phyloP scores from a whole-genome alignment of 1,140 invertebrate species.

The Ceratitis capitata region DNA sequence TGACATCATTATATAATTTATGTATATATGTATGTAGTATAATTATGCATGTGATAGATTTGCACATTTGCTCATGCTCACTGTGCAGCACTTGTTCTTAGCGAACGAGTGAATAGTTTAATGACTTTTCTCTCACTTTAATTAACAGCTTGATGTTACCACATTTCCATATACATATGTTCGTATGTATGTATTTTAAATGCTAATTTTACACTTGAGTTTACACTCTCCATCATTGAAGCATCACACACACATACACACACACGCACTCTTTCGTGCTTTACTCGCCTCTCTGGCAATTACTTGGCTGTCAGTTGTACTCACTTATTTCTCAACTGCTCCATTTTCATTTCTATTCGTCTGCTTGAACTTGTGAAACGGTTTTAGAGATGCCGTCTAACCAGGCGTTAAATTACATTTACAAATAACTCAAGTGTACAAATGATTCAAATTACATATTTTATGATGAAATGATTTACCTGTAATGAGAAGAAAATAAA shows the following conservation, averaged over 20 bases:
- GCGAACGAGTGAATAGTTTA: conserved; percentile 13
- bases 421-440: background rate
- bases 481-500: background rate
- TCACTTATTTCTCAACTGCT: conserved; percentile 2
- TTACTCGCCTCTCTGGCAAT: background rate
- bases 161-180: background rate
- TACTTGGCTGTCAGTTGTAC: background rate
- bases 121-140: background rate
- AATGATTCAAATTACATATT: background rate
- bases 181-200: background rate
- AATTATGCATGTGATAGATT: background rate
- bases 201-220: conserved; percentile 18
- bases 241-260: background rate
- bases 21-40: background rate
- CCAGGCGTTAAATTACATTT: conserved; percentile 26
- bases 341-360: background rate
- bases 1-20: background rate
- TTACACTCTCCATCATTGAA: background rate
- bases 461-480: background rate
- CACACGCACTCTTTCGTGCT: background rate
- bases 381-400: background rate
- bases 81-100: background rate
- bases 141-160: conserved; percentile 24
- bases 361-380: background rate
- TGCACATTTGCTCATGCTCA: no score